Evolutionary conservation across 2,888 invertebrate species (phyloP).

Genomic region (Meiosimyza platycephala): DNA sequence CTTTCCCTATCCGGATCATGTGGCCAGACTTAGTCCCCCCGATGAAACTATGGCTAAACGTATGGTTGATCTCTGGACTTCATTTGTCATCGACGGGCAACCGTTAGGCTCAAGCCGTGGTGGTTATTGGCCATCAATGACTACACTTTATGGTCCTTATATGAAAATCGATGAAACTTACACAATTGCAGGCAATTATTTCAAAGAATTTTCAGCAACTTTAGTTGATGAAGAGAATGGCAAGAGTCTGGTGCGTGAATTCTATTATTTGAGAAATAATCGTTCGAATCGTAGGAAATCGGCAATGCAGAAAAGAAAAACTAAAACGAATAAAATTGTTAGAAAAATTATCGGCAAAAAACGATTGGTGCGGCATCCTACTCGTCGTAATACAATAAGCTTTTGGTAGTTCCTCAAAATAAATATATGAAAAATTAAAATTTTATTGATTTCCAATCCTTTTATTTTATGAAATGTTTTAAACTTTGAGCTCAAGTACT

Average conservation of each 20-base stretch:
- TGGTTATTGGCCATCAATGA: conserved; percentile 65
- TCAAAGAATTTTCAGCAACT: conserved; percentile 62
- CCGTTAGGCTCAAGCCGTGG: conserved; percentile 57
- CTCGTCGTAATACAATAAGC: conserved; percentile 54
- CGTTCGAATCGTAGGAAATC: conserved; percentile 41
- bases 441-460: no score
- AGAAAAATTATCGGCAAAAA: conserved; percentile 48
- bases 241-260: conserved; percentile 55
- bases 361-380: conserved; percentile 52
- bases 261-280: conserved; percentile 53
- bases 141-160: conserved; percentile 64
- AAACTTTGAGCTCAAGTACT: no score
- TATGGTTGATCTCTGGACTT: conserved; percentile 68
- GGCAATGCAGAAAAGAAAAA: conserved; percentile 3
- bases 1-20: conserved; percentile 67
- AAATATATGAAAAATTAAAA: no score
- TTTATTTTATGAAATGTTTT: no score
- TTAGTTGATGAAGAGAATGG: conserved; percentile 58
- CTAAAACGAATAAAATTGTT: background rate
- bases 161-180: conserved; percentile 63
- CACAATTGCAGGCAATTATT: conserved; percentile 62
- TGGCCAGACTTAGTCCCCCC: conserved; percentile 58
- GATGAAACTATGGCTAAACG: conserved; percentile 66
- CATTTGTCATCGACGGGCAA: conserved; percentile 62
- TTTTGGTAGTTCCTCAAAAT: conserved; percentile 37